These are phyloP conservation scores for Plumapathes pennacea DNA, from an alignment of 92 coral and sea anemone species.

Conservation along the genomic window DNA sequence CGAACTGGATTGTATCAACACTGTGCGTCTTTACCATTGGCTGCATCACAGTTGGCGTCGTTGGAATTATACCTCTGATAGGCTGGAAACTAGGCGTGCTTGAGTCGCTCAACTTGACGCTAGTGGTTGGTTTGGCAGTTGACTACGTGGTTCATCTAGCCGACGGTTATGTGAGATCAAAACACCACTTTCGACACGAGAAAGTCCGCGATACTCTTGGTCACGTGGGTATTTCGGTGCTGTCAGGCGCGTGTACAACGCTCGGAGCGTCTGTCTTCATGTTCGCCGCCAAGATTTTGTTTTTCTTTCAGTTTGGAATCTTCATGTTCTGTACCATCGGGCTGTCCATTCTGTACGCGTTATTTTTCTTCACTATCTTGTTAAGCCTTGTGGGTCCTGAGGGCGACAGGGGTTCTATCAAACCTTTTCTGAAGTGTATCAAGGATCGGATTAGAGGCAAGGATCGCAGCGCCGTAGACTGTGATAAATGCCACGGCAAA, in stretches of 20 bases:
- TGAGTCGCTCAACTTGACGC: constrained; percentile 77
- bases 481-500: constrained; percentile 68
- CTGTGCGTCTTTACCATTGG: constrained; percentile 62
- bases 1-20: constrained; percentile 62
- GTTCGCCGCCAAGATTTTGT: constrained; percentile 65
- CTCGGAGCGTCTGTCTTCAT: constrained; percentile 72
- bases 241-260: constrained; percentile 80
- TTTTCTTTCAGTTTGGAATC: constrained; percentile 76
- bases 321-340: constrained; percentile 84
- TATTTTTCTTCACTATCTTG: constrained; percentile 58
- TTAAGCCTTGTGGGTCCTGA: constrained; percentile 68
- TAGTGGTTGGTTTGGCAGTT: constrained; percentile 79
- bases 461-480: constrained; percentile 44
- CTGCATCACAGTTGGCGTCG: constrained; percentile 58
- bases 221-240: constrained; percentile 76
- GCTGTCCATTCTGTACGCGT: constrained; percentile 55
- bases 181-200: constrained; percentile 23
- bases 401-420: constrained; percentile 57
- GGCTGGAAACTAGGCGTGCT: constrained; percentile 82
- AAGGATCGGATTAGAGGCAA: constrained; percentile 41
- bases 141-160: constrained; percentile 84
- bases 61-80: constrained; percentile 62
- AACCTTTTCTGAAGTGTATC: constrained; percentile 20
- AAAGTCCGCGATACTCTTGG: constrained; percentile 61
- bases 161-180: constrained; percentile 61